Base-by-base conservation (phyloP, 2,888 invertebrate genomes). In the Athrips mouffetella region DNA sequence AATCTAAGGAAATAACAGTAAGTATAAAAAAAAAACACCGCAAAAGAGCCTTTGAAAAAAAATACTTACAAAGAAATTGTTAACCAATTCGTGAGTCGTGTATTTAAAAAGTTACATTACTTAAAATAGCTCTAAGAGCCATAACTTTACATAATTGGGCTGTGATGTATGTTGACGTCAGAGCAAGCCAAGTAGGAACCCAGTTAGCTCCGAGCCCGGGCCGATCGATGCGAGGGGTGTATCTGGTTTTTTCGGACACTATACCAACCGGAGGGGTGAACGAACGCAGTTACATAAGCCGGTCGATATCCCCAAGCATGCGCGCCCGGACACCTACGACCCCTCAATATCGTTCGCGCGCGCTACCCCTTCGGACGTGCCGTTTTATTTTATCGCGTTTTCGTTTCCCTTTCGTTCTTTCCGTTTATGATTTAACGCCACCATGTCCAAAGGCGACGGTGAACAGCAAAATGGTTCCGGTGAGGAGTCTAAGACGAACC, bases 401-500 rank as follows among this genome's bases (percentile, higher is more conserved):
- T 84, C 81, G 80, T 86, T 89, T 89, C 86, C 86, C 85, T 89
- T 89, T 89, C 84, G 85, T 88, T 88, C 80, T 89, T 89, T 86
- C 80, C 86, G 87, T 89, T 89, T 88, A 88, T 87, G 86, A 86
- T 89, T 89, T 85, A 74, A 85, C 62, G 76, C 66, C 86, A 94
- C 92, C 93, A 94, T 94, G 94, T 94, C 94, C 85, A 94, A 94
- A 90, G 94, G 94, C 84, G 94, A 94, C 87, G 91, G 93, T 71
- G 94, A 95, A 82, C 94, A 95, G 88, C 96, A 95, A 81, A 95
- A 95, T 84, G 91, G 94, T 75, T 94, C 94, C 74, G 92, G 94
- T 73, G 95, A 96, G 89, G 97, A 98, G 90, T 96, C 96, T 71
- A 96, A 97, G 90, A 99, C 99, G 67, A 99, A 99, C 90, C 93